Evolutionary conservation across 2,888 invertebrate genomes (phyloP), one percentile per base, ranked within the genome.

Genomic region (Meiosimyza decipiens): DNA sequence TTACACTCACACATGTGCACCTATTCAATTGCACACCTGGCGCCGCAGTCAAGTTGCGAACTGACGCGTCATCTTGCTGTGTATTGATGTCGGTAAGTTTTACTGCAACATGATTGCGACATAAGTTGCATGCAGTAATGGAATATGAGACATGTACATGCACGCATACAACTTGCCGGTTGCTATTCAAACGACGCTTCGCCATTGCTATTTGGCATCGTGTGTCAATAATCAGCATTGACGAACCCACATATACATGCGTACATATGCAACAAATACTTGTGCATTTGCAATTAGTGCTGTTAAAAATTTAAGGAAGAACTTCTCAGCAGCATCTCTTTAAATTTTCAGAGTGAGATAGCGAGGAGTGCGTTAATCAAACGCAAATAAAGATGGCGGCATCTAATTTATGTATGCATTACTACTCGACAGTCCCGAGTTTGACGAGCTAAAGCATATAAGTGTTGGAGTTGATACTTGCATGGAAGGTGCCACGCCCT

Each of bases 31-130:
- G 65, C 65, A 22, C 40, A 40, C 40, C 11, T 33, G 54, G 13
- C 18, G 33, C 52, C 11, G 66, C 50, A 22, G 66, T 40, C 71
- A 70, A 63, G 28, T 28, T 28, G 28, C 67, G 73, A 81, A 80
- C 81, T 78, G 80, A 77, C 79, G 28, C 28, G 57, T 71, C 12
- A 28, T 28, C 28, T 28, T 28, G 51, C 64, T 40, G 57, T 64
- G 59, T 54, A n/a, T 13, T 59, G 51, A n/a, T 57, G 40, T 51
- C 28, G 54, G 50, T 60, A 3, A 51, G 68, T 60, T 49, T 50
- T 15, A 33, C 55, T 71, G 79, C 75, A 76, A 82, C 81, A 82
- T 82, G 82, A 82, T 78, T 80, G 77, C 77, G 71, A 76, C 75
- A 67, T 49, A 22, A 47, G 22, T 69, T 69, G 68, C 59, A 49